Evolutionary conservation across 1,140 invertebrate genomes (phyloP), one percentile per base, ranked within the genome.

Genomic region (Ooceraea biroi): DNA sequence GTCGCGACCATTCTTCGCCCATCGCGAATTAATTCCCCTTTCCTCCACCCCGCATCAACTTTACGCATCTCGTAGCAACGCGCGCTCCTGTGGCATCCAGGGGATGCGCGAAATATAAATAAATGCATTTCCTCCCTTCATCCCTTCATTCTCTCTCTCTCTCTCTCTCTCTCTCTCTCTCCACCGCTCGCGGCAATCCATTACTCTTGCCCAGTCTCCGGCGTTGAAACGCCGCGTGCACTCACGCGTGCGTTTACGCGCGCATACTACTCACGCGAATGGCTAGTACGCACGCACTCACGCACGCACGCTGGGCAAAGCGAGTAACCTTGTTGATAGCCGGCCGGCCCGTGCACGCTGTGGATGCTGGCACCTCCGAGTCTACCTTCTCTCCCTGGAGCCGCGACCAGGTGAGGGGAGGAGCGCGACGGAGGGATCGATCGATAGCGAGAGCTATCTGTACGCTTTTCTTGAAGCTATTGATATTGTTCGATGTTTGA

Each of bases 321-420:
- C 90, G 89, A 90, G 89, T 90, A 90, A 90, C 89, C 89, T 90
- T 90, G 89, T 63, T 60, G 85, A 72, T 58, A 52, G n/a, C 25
- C 57, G 78, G 52, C 84, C 74, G 73, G 82, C 30, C 48, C 65
- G 71, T 86, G 76, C 71, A 61, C 69, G 65, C 52, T 80, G 36
- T 7, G 72, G 65, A 50, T 82, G 72, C 72, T 73, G 73, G 71
- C 86, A 88, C 85, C 82, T 84, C 71, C 83, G 65, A 71, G 76
- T 85, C 77, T 88, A 84, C 82, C 87, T 89, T 85, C 88, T 57
- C 71, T 74, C 50, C 55, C 5, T 36, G 25, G 27, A 0, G 11
- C 71, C 25, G 17, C 52, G 74, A 14, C 22, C 87, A 89, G 85
- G 88, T 87, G 85, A 87, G 78, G 77, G 82, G 72, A 19, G 77